Base-by-base conservation (phyloP, 1,140 invertebrate genomes). In the Leptinotarsa defecta region DNA sequence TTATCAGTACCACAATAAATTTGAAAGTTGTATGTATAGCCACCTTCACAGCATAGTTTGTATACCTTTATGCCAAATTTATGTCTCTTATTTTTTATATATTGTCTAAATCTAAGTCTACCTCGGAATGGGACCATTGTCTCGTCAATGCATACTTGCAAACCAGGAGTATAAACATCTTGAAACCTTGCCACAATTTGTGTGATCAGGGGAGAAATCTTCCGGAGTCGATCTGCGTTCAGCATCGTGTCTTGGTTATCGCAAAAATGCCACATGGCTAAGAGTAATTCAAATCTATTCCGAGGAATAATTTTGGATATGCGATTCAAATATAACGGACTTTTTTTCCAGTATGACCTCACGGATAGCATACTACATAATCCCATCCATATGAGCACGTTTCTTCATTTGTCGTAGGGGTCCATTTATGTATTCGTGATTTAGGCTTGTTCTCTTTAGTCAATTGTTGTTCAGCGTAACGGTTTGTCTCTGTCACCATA, bases 41-140 rank as follows among this genome's bases (percentile, higher is more conserved):
- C 82, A 48, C 78, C 70, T 15, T 77, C 52, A 69, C 65, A 78
- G 71, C 81, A 83, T 48, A 86, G 57, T 80, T 86, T 86, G 68
- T 81, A 84, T 17, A 85, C 15, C 78, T 85, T 85, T 72, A 85
- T 80, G 43, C 77, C 79, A 77, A 77, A 75, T 62, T 78, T 78
- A n/a, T 73, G 52, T 48, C 24, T 67, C 69, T 75, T 74, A 49
- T 79, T 77, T 69, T 71, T 73, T 52, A 77, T 79, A 48, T 69
- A 79, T 27, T 79, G 75, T 65, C 17, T 48, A n/a, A 77, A 77
- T 17, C 24, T 19, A 6, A 79, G 57, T 15, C 75, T 34, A 43
- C 84, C 83, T 70, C 80, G 62, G 67, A 83, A 86, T 52, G 82
- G 80, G 24, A 85, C 74, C 68, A 83, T 73, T 20, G 80, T 81